phyloP scores from a whole-genome alignment of 1,140 invertebrate species.

The Drosophila repletoides region DNA sequence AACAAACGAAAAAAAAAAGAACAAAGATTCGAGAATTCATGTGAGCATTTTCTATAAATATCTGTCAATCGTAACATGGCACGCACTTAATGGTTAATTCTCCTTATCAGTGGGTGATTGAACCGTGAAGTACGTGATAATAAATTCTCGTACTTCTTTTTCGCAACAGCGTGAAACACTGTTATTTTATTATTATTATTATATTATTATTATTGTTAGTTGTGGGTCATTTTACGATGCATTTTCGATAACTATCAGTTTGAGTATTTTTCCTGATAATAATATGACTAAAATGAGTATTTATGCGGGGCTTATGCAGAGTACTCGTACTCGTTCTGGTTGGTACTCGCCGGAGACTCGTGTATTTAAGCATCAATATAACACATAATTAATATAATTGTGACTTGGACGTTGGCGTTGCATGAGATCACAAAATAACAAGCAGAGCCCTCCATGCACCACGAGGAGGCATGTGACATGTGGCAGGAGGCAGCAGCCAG shows the following conservation, averaged over 20 bases:
- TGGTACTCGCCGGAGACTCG: too few species aligned
- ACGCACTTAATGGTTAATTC: slow-evolving; percentile 11
- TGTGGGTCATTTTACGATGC: too few species aligned
- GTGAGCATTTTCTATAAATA: slow-evolving; percentile 52
- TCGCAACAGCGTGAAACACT: background rate
- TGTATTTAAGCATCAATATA: slow-evolving; percentile 69
- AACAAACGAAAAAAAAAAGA: background rate
- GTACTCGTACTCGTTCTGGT: too few species aligned
- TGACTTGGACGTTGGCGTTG: slow-evolving; percentile 8
- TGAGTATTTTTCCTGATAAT: too few species aligned
- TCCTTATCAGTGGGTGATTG: slow-evolving; percentile 19
- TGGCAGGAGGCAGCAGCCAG: background rate
- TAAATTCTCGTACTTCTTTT: background rate
- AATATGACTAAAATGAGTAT: too few species aligned
- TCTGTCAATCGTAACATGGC: slow-evolving; percentile 16
- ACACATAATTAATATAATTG: slow-evolving; percentile 77
- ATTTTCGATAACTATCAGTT: too few species aligned
- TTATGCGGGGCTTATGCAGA: too few species aligned
- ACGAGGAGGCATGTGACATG: slow-evolving; percentile 10
- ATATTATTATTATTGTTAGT: too few species aligned
- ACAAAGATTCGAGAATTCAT: slow-evolving; percentile 7
- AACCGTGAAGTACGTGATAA: slow-evolving; percentile 1
- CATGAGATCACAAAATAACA: slow-evolving; percentile 43
- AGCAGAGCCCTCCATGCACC: background rate
- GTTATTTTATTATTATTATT: too few species aligned